phyloP scores from a whole-genome alignment of 2,113 vertebrate species.

The Malurus alboscapulatus region DNA sequence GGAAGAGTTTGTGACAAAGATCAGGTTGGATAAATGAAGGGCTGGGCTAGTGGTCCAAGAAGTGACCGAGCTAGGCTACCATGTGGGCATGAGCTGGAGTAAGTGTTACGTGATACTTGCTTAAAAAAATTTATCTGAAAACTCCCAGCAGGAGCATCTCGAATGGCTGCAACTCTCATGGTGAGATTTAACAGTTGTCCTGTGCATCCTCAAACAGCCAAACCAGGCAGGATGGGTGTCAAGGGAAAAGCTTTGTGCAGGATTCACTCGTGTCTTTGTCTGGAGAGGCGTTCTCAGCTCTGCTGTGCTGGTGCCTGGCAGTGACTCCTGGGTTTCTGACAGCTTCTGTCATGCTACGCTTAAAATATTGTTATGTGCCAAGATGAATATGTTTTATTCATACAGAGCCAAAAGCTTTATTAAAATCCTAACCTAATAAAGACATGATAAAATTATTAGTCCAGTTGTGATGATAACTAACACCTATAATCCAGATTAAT shows the following conservation, averaged over 20 bases:
- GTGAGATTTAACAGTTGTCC: background rate
- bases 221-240: background rate
- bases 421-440: background rate
- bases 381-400: background rate
- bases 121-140: background rate
- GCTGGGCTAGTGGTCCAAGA: background rate
- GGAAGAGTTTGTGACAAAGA: background rate
- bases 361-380: background rate
- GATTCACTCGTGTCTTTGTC: background rate
- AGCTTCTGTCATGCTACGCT: background rate
- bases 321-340: background rate
- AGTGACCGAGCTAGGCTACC: rapidly evolving
- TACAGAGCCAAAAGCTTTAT: background rate
- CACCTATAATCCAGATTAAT: background rate
- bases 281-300: background rate
- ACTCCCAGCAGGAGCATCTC: background rate
- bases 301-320: background rate
- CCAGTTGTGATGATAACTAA: background rate
- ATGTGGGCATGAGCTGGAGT: background rate
- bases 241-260: background rate
- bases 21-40: background rate
- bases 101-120: background rate
- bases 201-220: background rate
- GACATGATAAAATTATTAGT: background rate
- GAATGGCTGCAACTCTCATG: background rate